A percentile compares a stretch with the other conserved stretches of the same genome.
phyloP scores from a whole-genome alignment of 2,797 vertebrate genomes.

The Rhinophrynus dorsalis region DNA sequence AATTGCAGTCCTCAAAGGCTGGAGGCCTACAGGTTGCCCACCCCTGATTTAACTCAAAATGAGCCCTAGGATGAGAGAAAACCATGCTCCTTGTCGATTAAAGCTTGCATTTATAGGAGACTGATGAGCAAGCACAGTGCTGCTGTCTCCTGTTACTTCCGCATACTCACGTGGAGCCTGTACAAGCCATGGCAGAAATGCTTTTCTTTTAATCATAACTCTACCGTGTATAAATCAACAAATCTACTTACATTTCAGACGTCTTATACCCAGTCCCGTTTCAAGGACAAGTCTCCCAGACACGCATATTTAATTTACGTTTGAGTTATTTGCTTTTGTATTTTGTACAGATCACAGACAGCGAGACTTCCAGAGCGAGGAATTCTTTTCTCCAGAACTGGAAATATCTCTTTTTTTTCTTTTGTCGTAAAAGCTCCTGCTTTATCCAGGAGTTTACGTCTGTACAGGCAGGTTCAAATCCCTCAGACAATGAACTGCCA shows the following conservation, averaged over 20 bases:
- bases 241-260: constrained; percentile 2
- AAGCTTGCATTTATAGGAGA: too few relatives aligned
- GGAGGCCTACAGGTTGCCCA: too few relatives aligned
- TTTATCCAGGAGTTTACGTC: background rate
- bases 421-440: background rate
- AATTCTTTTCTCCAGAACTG: background rate
- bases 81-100: too few relatives aligned
- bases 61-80: too few relatives aligned
- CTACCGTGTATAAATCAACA: background rate
- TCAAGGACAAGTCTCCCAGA: background rate
- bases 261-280: background rate
- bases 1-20: too few relatives aligned
- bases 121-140: too few relatives aligned
- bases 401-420: background rate
- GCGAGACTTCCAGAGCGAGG: background rate
- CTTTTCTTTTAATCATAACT: too few relatives aligned
- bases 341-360: background rate
- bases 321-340: background rate
- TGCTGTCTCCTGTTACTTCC: background rate
- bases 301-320: background rate
- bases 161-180: background rate
- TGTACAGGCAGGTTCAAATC: too few relatives aligned
- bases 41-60: too few relatives aligned
- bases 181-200: background rate
- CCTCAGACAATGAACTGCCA: too few relatives aligned